phyloP scores from a whole-genome alignment of 2,888 invertebrate species.

The Acleris sparsana region DNA sequence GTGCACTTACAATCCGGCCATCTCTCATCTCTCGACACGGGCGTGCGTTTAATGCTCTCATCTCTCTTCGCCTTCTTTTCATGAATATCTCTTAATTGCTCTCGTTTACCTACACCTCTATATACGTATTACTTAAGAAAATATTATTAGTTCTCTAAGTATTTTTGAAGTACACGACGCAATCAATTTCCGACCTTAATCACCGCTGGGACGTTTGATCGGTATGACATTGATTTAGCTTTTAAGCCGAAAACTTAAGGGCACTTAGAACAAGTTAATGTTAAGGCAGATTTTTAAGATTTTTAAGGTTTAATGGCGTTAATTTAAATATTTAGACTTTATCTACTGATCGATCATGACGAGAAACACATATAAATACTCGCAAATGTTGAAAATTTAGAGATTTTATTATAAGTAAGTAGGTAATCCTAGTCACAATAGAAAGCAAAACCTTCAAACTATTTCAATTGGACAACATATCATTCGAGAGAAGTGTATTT shows the following conservation, averaged over 20 bases:
- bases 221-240: constrained; percentile 12
- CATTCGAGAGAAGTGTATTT: neutral
- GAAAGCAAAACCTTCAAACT: too few relatives aligned
- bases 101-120: constrained; percentile 5
- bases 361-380: too few relatives aligned
- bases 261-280: neutral
- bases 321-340: too few relatives aligned
- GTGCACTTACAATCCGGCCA: constrained; percentile 20
- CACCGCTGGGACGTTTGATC: constrained; percentile 2
- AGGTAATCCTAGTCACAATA: too few relatives aligned
- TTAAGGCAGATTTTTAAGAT: neutral
- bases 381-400: too few relatives aligned
- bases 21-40: constrained; percentile 5
- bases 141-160: constrained; percentile 12
- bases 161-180: constrained; percentile 1
- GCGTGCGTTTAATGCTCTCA: constrained; percentile 6
- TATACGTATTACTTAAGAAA: constrained; percentile 3
- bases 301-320: too few relatives aligned
- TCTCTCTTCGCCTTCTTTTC: constrained; percentile 13
- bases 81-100: constrained; percentile 15
- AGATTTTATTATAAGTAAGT: too few relatives aligned
- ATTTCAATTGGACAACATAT: too few relatives aligned
- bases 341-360: too few relatives aligned
- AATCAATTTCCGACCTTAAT: constrained; percentile 10
- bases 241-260: neutral